Evolutionary conservation across 2,797 vertebrate genomes (phyloP), one percentile per base, ranked within the genome.

Genomic region (Pagetopsis macropterus): DNA sequence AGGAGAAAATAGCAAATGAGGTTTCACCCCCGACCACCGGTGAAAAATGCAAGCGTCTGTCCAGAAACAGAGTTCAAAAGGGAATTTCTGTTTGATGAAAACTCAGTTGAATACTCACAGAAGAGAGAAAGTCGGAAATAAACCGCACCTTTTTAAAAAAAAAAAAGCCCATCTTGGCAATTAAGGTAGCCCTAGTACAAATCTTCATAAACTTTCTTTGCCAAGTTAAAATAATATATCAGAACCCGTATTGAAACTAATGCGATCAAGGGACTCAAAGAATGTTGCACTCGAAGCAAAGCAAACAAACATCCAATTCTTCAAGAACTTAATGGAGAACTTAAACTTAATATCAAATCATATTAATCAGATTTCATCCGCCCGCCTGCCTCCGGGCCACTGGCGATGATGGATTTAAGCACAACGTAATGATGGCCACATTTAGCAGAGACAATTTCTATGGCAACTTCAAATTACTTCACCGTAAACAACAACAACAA

Each of bases 381-480:
- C 75, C 41, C 67, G 19, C 31, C 56, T n/a, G 56, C 71, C 72
- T 84, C 65, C 43, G 5, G 84, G 76, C 68, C 62, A 75, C 49
- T 76, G 56, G 50, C 78, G 72, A 65, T 79, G 75, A 88, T 78
- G 55, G 66, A 87, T 91, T 79, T 82, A 88, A 82, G 74, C 43
- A 58, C 56, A 78, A 77, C 82, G 66, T 84, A 89, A 91, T 88
- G 83, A 88, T 82, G 70, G 79, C 71, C 57, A 81, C 76, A 83
- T 89, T 90, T 76, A 75, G 76, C 49, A 59, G 73, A 82, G 74
- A 84, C 65, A 68, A 81, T 89, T 81, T 81, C 86, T 78, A 87
- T 87, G 83, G 79, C 83, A 82, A 90, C 88, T 82, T 45, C 82
- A 90, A 86, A 89, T 88, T 79, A 89, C 76, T 82, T 81, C 48